A percentile compares a stretch with the other conserved stretches of the same genome.
Conservation (phyloP, 1,140 invertebrate species). For the Eupeodes corollae region DNA sequence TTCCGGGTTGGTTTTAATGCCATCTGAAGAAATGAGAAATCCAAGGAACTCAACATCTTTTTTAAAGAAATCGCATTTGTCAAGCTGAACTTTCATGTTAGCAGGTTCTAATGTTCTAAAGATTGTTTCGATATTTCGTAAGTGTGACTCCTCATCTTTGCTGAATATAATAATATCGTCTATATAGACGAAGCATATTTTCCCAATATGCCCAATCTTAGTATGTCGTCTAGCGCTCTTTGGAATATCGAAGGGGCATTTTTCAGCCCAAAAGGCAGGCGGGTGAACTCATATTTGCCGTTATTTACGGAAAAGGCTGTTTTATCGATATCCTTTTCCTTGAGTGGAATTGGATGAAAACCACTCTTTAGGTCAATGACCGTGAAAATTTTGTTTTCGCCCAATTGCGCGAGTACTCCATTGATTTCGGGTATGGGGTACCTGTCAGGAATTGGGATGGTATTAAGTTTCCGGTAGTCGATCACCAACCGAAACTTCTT, state of each 20-base stretch:
- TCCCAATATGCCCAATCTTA: constrained; percentile 9
- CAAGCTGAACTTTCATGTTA: constrained; percentile 20
- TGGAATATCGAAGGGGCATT: too few relatives aligned
- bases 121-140: constrained; percentile 9
- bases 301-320: too few relatives aligned
- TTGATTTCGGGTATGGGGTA: constrained; percentile 42
- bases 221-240: constrained; percentile 4
- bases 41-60: constrained; percentile 18
- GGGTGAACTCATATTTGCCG: too few relatives aligned
- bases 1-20: too few relatives aligned
- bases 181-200: constrained; percentile 11
- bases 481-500: constrained; percentile 24
- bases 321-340: constrained; percentile 21
- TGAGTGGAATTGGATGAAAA: constrained; percentile 39
- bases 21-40: constrained; percentile 14
- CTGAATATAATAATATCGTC: constrained; percentile 8
- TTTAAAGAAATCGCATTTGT: constrained; percentile 13
- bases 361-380: constrained; percentile 39
- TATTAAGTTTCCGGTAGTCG: constrained; percentile 25
- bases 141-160: constrained; percentile 4
- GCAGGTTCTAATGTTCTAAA: constrained; percentile 11
- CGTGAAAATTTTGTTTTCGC: constrained; percentile 30
- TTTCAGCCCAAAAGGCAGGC: too few relatives aligned
- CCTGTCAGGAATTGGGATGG: constrained; percentile 27
- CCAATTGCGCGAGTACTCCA: constrained; percentile 36